phyloP scores from a whole-genome alignment of 1,140 invertebrate genomes.

The Carposina sasakii region DNA sequence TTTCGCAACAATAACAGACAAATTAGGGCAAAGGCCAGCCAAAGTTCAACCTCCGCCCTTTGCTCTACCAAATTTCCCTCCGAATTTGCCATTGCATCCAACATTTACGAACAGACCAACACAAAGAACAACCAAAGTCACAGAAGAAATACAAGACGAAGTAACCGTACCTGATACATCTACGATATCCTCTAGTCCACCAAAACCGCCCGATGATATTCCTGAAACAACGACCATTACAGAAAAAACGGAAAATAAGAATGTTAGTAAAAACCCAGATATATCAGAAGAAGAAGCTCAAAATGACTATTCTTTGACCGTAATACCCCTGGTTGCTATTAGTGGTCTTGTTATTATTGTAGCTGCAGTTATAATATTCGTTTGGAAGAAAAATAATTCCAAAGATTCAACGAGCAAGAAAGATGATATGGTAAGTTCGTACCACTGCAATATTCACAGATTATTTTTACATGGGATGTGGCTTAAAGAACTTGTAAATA shows the following conservation, averaged over 20 bases:
- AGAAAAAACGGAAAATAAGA: slow-evolving; percentile 28
- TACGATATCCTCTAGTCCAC: slow-evolving; percentile 31
- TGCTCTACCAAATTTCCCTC: slow-evolving; percentile 32
- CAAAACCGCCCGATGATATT: slow-evolving; percentile 29
- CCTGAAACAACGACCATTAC: slow-evolving; percentile 26
- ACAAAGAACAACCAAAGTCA: slow-evolving; percentile 52
- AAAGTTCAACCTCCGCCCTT: slow-evolving; percentile 43
- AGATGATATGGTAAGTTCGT: slow-evolving; percentile 63
- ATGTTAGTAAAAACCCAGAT: slow-evolving; percentile 26
- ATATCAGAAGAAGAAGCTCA: slow-evolving; percentile 27
- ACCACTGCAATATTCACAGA: too few species aligned
- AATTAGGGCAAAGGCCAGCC: slow-evolving; percentile 32
- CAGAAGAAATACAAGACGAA: slow-evolving; percentile 31
- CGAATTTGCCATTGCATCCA: slow-evolving; percentile 23
- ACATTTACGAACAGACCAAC: slow-evolving; percentile 35
- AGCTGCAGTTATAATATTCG: slow-evolving; percentile 50
- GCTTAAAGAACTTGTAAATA: too few species aligned
- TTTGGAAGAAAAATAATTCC: slow-evolving; percentile 51
- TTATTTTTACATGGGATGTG: too few species aligned
- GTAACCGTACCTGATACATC: slow-evolving; percentile 49
- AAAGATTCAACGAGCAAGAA: slow-evolving; percentile 48
- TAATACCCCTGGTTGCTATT: slow-evolving; percentile 57
- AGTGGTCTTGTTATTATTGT: slow-evolving; percentile 54
- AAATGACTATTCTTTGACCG: slow-evolving; percentile 44
- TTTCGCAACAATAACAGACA: slow-evolving; percentile 52